Evolutionary conservation across 2,888 invertebrate species (phyloP), one percentile per base, ranked within the genome.

Genomic region (Cephus nigrinus): DNA sequence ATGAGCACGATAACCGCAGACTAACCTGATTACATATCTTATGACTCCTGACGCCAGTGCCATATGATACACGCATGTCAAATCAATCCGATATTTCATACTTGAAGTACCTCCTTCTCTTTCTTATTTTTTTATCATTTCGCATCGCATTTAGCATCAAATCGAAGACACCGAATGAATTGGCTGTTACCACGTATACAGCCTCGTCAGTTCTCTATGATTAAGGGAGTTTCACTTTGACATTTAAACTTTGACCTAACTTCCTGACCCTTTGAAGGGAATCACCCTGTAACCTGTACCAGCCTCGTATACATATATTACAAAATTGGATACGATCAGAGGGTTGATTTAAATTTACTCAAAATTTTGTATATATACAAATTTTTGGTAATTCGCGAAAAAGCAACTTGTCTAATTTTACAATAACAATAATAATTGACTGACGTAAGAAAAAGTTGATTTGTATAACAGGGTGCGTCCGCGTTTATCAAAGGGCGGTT

Each of bases 11-110:
- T 81, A 82, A 84, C 82, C 83, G 80, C 84, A 81, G 80, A 81
- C 83, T 84, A 84, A 84, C 83, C 83, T 76, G 84, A 75, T 84
- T 83, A 81, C 84, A 84, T 86, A 85, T 85, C 84, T 85, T 82
- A 83, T 75, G 76, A 78, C 80, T 30, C 71, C 30, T 12, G 73
- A 76, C 81, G 75, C 78, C 77, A 32, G 75, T 76, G 75, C 82
- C 80, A 81, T 68, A 40, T 78, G 81, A 81, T 79, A 79, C 78
- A 75, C 40, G 81, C 74, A 79, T 75, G 73, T 74, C 77, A 77
- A 79, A 80, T 78, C 74, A 74, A 75, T 23, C 1, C 40, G 40
- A 55, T 55, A 55, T 23, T 23, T 23, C 40, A 5, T 55, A 9
- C 40, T 23, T 4, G 9, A 0, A 15, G 23, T 55, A 23, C 23